These are phyloP conservation scores for Therioaphis trifolii DNA, from an alignment of 2,888 invertebrate genomes.

Conservation along the genomic window DNA sequence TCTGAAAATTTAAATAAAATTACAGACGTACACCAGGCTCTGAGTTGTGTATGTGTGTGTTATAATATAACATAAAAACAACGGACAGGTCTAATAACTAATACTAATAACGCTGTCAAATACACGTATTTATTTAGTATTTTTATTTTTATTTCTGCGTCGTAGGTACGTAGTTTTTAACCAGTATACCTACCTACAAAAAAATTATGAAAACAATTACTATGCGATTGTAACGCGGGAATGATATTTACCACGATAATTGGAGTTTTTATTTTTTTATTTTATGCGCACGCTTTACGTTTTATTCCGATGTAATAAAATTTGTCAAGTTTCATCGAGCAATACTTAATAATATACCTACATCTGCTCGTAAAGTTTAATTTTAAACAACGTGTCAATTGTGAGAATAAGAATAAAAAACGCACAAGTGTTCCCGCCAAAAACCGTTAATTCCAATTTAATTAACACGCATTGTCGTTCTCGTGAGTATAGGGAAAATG, in stretches of 20 bases:
- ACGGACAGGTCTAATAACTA: not conserved
- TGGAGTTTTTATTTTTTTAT: not conserved
- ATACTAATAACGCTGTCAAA: not conserved
- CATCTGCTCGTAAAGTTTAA: not conserved
- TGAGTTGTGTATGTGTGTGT: not conserved
- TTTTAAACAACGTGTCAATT: no score
- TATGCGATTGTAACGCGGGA: not conserved
- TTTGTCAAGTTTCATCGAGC: not conserved
- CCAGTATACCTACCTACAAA: no score
- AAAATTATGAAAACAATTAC: not conserved
- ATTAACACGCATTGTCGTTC: no score
- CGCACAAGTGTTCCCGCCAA: no score
- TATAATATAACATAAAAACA: not conserved
- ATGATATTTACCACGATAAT: not conserved
- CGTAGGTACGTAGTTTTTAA: no score
- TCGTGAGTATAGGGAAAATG: no score
- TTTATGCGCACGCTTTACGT: not conserved
- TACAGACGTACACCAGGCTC: not conserved
- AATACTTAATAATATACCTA: not conserved
- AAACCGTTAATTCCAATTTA: no score
- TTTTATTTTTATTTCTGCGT: not conserved
- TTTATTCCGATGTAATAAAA: not conserved
- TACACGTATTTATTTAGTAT: not conserved
- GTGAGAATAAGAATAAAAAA: no score
- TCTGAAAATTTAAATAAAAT: constrained; percentile 4